Evolutionary conservation across 2,888 invertebrate species (phyloP), one percentile per base, ranked within the genome.

Genomic region (Chrysina gloriosa): DNA sequence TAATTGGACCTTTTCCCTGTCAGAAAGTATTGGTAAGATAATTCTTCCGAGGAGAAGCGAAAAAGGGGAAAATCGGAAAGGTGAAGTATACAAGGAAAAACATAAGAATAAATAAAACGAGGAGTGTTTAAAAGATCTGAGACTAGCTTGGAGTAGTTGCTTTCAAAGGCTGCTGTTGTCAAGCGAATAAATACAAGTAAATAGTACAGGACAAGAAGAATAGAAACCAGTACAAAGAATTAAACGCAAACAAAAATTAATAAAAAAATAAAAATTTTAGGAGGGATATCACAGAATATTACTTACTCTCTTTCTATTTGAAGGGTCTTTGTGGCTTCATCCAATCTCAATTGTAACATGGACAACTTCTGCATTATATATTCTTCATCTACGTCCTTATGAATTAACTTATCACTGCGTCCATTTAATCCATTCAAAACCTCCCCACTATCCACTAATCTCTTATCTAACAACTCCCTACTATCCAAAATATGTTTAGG

Each of bases 241-340:
- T 19, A 9, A 42, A 19, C 16, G 11, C 5, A 23, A 70, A 48
- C 47, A 14, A 42, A 31, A 45, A 34, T 39, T 48, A 36, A 63
- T 52, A 47, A 64, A n/a, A n/a, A 39, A 39, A 56, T 58, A 25
- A 65, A 45, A 7, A 9, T 6, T 16, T 16, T 27, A 6, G 1
- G n/a, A n/a, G n/a, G n/a, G n/a, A n/a, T n/a, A n/a, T 36, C 21
- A 19, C n/a, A 31, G 25, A 61, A 36, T 36, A 11, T 2, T 63
- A 83, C 89, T 86, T 84, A 93, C 92, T 92, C 91, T 85, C 90
- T 84, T 83, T 93, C 93, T 14, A 86, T 86, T 74, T 88, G 88
- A 54, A 92, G 84, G 0, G 90, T 90, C 81, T 91, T 91, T 9
- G 90, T 89, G 1, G 92, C 89, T 79, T 93, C 93, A 68, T 93